Conservation (phyloP, 2,797 vertebrate genomes). For the Dermochelys coriacea region DNA sequence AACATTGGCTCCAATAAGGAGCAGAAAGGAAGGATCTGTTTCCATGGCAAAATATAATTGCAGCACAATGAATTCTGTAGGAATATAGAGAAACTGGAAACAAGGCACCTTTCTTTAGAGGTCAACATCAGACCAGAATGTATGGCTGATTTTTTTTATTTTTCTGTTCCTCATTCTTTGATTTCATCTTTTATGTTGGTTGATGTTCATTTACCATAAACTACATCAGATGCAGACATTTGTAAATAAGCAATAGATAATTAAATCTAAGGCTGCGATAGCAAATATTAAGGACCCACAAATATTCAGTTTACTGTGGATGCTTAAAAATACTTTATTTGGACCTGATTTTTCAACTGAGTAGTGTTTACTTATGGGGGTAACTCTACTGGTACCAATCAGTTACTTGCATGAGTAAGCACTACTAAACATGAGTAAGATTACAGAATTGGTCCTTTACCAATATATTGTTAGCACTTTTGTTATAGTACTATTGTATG, state of each 20-base stretch:
- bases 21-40: conserved; percentile 50
- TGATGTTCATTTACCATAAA: background rate
- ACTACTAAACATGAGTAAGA: background rate
- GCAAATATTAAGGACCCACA: background rate
- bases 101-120: background rate
- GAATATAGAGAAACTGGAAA: background rate
- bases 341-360: rapidly evolving
- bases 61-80: background rate
- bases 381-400: background rate
- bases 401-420: background rate
- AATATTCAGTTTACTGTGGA: background rate
- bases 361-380: background rate
- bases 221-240: rapidly evolving
- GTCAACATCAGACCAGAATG: background rate
- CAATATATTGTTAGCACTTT: background rate
- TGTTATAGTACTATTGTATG: background rate
- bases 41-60: conserved; percentile 46
- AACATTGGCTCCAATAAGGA: background rate
- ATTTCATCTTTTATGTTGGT: background rate
- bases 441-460: background rate
- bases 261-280: background rate
- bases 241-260: background rate
- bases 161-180: background rate
- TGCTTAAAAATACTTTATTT: background rate
- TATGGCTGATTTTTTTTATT: background rate